Base-by-base conservation (phyloP, 2,888 invertebrate species). In the Drosophila atripex region DNA sequence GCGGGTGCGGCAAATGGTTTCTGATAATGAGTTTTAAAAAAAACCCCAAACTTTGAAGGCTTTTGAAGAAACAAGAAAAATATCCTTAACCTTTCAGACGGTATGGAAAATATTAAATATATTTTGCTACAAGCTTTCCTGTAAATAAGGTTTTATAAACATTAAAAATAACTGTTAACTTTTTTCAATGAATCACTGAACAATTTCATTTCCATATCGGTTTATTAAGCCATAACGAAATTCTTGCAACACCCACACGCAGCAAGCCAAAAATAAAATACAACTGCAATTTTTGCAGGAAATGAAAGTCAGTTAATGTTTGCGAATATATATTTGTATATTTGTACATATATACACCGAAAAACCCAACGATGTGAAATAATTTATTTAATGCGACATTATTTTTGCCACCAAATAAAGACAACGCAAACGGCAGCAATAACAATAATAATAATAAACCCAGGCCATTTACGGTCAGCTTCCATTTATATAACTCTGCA, bases 301-400 rank as follows among this genome's bases (percentile, higher is more conserved):
- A 82, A 82, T 82, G 85, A 82, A 82, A 82, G 87, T 86, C 70
- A 47, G 46, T 66, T 80, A 12, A 43, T 21, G 43, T 43, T 21
- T 21, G 43, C 18, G 16, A 41, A 41, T 41, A 18, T 72, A 28
- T 50, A 28, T 28, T 9, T 28, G 28, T 9, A 28, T 28, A 28
- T 28, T 8, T 25, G 25, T 23, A 46, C 12, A 3, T 23, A 25
- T 21, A 57, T 61, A 35, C 18, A 59, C 41, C 54, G 46, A 66
- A 51, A 39, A 30, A 30, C 21, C 46, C 46, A 52, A 71, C 75
- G 57, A 63, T 57, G 50, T 72, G 80, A 69, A 71, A 84, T 77
- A 75, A 84, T 86, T 86, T 80, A 84, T 84, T 80, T 75, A 84
- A 84, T 77, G 75, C 63, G 57, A 61, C 69, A 84, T 77, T 80